Evolutionary conservation across 2,888 invertebrate species (phyloP), one percentile per base, ranked within the genome.

Genomic region (Agonopterix arenella): DNA sequence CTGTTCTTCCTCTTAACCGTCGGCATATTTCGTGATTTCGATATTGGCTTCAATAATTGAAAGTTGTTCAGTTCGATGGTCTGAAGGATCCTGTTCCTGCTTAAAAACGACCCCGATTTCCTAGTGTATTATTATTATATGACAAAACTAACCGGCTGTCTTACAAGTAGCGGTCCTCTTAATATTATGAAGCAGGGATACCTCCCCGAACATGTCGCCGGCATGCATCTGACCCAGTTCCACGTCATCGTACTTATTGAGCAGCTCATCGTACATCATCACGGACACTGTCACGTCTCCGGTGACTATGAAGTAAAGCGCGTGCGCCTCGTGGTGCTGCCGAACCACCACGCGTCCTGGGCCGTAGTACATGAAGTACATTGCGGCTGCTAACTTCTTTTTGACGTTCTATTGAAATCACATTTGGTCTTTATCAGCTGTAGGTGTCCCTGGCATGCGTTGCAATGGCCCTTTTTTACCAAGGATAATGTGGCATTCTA

Each of bases 171-270:
- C 91, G 9, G 91, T 90, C 65, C 93, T 85, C 4, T 86, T 86
- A 44, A 92, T 89, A 36, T 88, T 86, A 59, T 93, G 92, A 47
- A 93, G 68, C 37, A 93, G 70, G 0, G 93, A 92, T 8, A 93
- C 90, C 73, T 93, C 93, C 0, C 93, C 94, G 59, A 93, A 93
- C 85, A 91, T 90, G 48, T 91, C 91, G 0, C 93, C 93, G 0
- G 89, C 57, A 28, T 84, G 84, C 76, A 93, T 84, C 0, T 68
- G 68, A 5, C 90, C 91, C 8, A 91, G 74, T 11, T 91, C 89
- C 18, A 84, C 74, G 0, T 84, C 84, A 1, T 88, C 64, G 46
- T 76, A 60, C 62, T 85, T 73, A 11, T 90, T 81, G 1, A 90
- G 64, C 36, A 91, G 63, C 51, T 86, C 85, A 57, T 93, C 92